Percentiles rank a stretch among this genome's conserved stretches.
phyloP scores from a whole-genome alignment of 2,888 invertebrate genomes.

The Napeogenes inachia region DNA sequence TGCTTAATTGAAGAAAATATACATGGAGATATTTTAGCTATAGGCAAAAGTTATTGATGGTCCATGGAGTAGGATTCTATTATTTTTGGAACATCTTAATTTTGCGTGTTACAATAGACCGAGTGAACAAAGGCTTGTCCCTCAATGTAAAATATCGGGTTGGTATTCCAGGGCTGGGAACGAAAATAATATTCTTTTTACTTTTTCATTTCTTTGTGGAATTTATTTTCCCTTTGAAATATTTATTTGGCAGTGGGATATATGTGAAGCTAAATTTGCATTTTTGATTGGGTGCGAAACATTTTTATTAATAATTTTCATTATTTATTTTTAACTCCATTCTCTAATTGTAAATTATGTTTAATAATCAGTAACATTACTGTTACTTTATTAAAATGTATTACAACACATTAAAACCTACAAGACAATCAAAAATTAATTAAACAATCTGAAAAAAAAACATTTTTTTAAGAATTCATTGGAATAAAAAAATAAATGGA shows the following conservation, averaged over 20 bases:
- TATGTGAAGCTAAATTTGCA: neutral
- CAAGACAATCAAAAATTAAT: no score
- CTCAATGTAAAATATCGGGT: constrained; percentile 35
- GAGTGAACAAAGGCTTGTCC: constrained; percentile 37
- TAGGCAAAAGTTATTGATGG: constrained; percentile 18
- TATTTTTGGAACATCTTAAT: constrained; percentile 41
- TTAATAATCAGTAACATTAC: no score
- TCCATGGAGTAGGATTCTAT: constrained; percentile 33
- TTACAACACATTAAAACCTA: no score
- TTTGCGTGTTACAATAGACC: constrained; percentile 37
- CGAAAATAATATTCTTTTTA: constrained; percentile 12
- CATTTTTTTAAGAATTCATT: no score
- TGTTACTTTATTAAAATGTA: no score
- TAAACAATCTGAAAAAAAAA: no score
- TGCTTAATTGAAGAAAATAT: constrained; percentile 5
- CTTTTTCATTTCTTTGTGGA: constrained; percentile 6
- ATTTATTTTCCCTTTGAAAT: neutral
- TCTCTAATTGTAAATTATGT: neutral
- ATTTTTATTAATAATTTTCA: no score
- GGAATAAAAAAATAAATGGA: no score
- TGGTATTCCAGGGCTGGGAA: constrained; percentile 20
- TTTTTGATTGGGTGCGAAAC: neutral
- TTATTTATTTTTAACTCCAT: no score
- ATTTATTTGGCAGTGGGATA: neutral
- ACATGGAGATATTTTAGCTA: neutral